A percentile compares a stretch with the other conserved stretches of the same genome.
phyloP scores from a whole-genome alignment of 2,797 vertebrate genomes.

The Smutsia gigantea region DNA sequence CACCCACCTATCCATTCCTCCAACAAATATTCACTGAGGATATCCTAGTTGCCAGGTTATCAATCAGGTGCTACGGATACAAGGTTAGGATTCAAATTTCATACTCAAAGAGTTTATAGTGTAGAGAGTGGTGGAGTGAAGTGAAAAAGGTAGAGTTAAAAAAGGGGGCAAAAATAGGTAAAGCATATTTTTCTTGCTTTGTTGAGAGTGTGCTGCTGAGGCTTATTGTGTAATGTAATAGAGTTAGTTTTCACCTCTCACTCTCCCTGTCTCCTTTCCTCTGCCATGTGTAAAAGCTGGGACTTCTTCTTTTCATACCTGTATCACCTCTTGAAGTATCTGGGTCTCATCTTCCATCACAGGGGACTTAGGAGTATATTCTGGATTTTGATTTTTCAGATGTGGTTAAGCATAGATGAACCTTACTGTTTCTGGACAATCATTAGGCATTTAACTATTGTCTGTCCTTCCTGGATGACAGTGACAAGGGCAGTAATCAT shows the following conservation, averaged over 20 bases:
- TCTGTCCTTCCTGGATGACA: not conserved
- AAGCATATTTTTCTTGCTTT: not conserved
- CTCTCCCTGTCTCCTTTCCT: rapidly evolving
- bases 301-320: not conserved
- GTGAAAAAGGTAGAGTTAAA: not conserved
- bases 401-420: not conserved
- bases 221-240: not conserved
- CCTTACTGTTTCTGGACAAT: not conserved
- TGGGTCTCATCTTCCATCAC: not conserved
- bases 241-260: not conserved
- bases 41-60: not conserved
- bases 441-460: not conserved
- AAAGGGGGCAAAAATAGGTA: not conserved
- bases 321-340: not conserved
- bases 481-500: not conserved
- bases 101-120: not conserved
- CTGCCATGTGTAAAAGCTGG: not conserved
- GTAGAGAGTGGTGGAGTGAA: not conserved
- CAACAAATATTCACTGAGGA: not conserved
- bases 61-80: not conserved
- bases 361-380: not conserved
- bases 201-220: not conserved
- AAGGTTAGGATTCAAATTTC: not conserved
- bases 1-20: not conserved
- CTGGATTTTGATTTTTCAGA: not conserved